Evolutionary conservation across 1,140 invertebrate species (phyloP).

Genomic region (Zophobas atratus): DNA sequence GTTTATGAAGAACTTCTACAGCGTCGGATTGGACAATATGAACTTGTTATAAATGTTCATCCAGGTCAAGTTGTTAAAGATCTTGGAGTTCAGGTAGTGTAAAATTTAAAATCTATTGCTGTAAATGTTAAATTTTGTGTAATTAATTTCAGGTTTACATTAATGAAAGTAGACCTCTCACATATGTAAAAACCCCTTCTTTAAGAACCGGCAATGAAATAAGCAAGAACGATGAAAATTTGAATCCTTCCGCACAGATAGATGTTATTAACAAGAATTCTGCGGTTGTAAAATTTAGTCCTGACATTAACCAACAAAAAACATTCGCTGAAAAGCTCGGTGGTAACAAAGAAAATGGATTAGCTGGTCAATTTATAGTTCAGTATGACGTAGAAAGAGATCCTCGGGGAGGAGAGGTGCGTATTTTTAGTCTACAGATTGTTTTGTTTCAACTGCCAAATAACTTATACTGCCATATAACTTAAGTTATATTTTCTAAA

Average conservation of each 20-base stretch:
- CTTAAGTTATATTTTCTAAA: no score
- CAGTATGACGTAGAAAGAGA: slow-evolving; percentile 77
- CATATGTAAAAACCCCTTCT: slow-evolving; percentile 71
- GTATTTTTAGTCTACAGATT: slow-evolving; percentile 7
- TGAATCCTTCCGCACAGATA: slow-evolving; percentile 61
- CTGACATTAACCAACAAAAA: slow-evolving; percentile 70
- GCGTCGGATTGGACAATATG: slow-evolving; percentile 73
- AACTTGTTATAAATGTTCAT: slow-evolving; percentile 75
- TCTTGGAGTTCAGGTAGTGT: slow-evolving; percentile 67
- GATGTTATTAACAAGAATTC: slow-evolving; percentile 61
- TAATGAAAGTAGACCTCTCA: slow-evolving; percentile 72
- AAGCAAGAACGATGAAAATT: slow-evolving; percentile 54
- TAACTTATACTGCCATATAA: neutral
- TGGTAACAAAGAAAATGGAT: slow-evolving; percentile 67
- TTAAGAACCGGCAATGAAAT: slow-evolving; percentile 69
- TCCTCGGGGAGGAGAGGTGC: slow-evolving; percentile 71
- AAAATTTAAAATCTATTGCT: no score
- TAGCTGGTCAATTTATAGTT: slow-evolving; percentile 76
- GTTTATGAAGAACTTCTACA: slow-evolving; percentile 77
- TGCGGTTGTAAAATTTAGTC: slow-evolving; percentile 67
- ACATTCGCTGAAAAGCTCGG: slow-evolving; percentile 58
- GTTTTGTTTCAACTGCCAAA: neutral
- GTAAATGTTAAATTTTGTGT: no score
- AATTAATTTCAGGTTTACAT: slow-evolving; percentile 68
- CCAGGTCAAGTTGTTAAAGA: slow-evolving; percentile 71